phyloP scores from a whole-genome alignment of 1,140 invertebrate species.

The Musca vetustissima region DNA sequence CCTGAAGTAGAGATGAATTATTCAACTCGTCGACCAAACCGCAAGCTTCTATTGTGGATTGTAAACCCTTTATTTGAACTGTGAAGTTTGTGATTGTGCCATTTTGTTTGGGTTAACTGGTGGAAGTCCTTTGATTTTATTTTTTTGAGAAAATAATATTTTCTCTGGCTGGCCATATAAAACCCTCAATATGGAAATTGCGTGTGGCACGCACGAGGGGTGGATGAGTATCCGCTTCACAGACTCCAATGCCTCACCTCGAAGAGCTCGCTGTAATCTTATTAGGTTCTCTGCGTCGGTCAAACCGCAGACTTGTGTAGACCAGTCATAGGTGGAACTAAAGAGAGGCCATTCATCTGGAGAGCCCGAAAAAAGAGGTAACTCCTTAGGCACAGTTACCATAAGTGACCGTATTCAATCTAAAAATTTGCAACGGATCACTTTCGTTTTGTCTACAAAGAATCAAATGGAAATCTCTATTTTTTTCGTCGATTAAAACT shows the following conservation, averaged over 20 bases:
- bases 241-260: background rate
- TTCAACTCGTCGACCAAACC: background rate
- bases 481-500: slow-evolving; percentile 29
- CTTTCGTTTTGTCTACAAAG: slow-evolving; percentile 14
- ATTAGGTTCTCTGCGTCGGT: slow-evolving; percentile 16
- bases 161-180: slow-evolving; percentile 1
- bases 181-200: background rate
- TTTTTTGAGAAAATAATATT: background rate
- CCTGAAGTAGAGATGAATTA: background rate
- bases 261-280: background rate
- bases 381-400: slow-evolving; percentile 33
- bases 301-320: background rate
- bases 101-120: background rate
- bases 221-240: background rate
- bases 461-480: background rate
- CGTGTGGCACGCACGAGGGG: background rate
- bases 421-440: slow-evolving; percentile 30
- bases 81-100: background rate
- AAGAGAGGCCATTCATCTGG: slow-evolving; percentile 15
- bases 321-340: slow-evolving; percentile 5
- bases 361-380: slow-evolving; percentile 7
- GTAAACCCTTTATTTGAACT: background rate
- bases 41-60: background rate
- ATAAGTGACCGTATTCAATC: slow-evolving; percentile 40
- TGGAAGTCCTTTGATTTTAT: background rate